Percentiles rank a stretch among this genome's conserved stretches.
Evolutionary conservation across 2,888 invertebrate genomes (phyloP).

Genomic region (Chorisops tibialis): DNA sequence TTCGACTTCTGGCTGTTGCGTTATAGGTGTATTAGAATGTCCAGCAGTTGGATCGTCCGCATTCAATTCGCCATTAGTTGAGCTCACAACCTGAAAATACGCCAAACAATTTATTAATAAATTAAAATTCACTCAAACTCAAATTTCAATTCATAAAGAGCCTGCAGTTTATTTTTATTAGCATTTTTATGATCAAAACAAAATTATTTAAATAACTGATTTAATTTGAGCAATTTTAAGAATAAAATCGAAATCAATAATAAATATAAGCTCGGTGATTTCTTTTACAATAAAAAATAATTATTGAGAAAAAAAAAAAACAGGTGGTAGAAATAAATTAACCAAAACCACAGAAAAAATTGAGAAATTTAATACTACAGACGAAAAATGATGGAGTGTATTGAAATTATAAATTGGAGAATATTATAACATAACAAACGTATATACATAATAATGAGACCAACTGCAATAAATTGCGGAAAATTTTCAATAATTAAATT

Average conservation of each 20-base stretch:
- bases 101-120: background rate
- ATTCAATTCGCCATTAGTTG: slow-evolving; percentile 93
- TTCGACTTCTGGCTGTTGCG: slow-evolving; percentile 90
- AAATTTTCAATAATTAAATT: no score
- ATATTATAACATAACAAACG: no score
- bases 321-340: no score
- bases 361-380: no score
- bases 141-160: background rate
- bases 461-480: no score
- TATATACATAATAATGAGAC: no score
- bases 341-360: no score
- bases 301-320: no score
- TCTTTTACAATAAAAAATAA: no score
- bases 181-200: background rate
- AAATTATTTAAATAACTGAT: background rate
- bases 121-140: background rate
- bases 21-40: slow-evolving; percentile 96
- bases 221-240: background rate
- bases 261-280: no score
- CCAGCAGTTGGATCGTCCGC: slow-evolving; percentile 95
- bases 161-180: background rate
- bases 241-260: background rate
- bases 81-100: slow-evolving; percentile 82
- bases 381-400: no score
- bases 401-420: no score